Evolutionary conservation across 2,797 vertebrate species (phyloP), one percentile per base, ranked within the genome.

Genomic region (Heterohyrax brucei): DNA sequence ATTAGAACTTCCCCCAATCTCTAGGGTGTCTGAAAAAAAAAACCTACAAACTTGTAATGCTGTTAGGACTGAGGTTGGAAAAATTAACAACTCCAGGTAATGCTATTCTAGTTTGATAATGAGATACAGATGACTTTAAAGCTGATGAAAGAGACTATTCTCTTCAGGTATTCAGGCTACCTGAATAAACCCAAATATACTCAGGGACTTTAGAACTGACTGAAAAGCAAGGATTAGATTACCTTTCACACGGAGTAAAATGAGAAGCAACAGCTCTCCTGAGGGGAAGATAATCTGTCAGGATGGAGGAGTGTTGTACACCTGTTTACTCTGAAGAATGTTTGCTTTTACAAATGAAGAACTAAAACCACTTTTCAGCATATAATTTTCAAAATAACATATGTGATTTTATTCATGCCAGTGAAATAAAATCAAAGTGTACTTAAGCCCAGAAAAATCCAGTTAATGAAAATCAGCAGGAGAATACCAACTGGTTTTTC

Each of bases 301-400:
- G 28, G 44, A 79, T 48, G 50, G 33, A 50, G 44, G 26, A 88
- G 28, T 7, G 9, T 8, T 83, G 30, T 14, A 62, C 44, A 75
- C 21, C 50, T 93, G 50, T 89, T 95, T 89, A 64, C n/a, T 82
- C 64, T 53, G 81, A 97, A 75, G 22, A 16, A 44, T 87, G 39
- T 87, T 83, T 62, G 19, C 70, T 66, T 94, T 88, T 89, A 46
- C 56, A 91, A 93, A 82, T 64, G 59, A 28, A 88, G 30, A 91
- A 76, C 33, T 26, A 62, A 79, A 95, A 68, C 24, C 44, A 75
- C 12, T 85, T 94, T 89, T 87, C 44, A 50, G 78, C 72, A 85
- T 59, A 79, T 62, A 53, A 88, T 86, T 94, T 97, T 85, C 77
- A 72, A 95, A 95, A 86, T 89, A 88, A 77, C 22, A 28, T 82